Percentiles rank a stretch among this genome's conserved stretches.
Conservation (phyloP, 2,888 invertebrate genomes). For the Catocala fraxini region DNA sequence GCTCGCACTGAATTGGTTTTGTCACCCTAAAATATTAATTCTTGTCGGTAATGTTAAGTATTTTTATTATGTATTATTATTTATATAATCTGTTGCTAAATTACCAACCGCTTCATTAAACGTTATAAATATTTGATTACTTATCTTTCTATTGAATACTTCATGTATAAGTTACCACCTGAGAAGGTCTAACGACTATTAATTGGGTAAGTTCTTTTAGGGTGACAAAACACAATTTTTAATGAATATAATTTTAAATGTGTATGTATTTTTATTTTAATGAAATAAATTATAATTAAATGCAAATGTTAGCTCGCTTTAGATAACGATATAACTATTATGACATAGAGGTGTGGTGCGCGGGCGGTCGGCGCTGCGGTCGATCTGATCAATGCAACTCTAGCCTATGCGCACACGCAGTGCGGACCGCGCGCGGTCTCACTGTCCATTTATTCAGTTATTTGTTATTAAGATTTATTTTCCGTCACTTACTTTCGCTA, state of each 20-base stretch:
- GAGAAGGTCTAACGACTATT: conserved; percentile 6
- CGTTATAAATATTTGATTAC: neutral
- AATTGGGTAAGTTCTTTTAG: conserved; percentile 16
- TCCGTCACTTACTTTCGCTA: conserved; percentile 48
- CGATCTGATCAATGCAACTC: conserved; percentile 18
- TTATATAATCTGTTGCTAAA: conserved; percentile 4
- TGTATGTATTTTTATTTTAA: conserved; percentile 38
- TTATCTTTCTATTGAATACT: conserved; percentile 14
- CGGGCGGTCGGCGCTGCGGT: conserved; percentile 15
- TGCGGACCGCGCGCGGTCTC: conserved; percentile 13
- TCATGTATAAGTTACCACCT: conserved; percentile 29
- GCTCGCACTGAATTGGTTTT: conserved; percentile 30
- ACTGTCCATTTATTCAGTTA: conserved; percentile 44
- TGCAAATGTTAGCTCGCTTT: conserved; percentile 30
- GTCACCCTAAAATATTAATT: conserved; percentile 37
- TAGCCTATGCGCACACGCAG: neutral
- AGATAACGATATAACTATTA: conserved; percentile 42
- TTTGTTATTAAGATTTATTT: conserved; percentile 63
- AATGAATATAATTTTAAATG: conserved; percentile 17
- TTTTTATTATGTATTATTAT: conserved; percentile 5
- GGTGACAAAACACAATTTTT: conserved; percentile 44
- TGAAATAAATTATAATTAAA: conserved; percentile 31
- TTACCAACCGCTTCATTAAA: neutral
- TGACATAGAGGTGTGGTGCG: conserved; percentile 13
- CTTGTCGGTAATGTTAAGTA: neutral